Evolutionary conservation across 2,888 invertebrate species (phyloP), one percentile per base, ranked within the genome.

Genomic region (Ctenicera cuprea): DNA sequence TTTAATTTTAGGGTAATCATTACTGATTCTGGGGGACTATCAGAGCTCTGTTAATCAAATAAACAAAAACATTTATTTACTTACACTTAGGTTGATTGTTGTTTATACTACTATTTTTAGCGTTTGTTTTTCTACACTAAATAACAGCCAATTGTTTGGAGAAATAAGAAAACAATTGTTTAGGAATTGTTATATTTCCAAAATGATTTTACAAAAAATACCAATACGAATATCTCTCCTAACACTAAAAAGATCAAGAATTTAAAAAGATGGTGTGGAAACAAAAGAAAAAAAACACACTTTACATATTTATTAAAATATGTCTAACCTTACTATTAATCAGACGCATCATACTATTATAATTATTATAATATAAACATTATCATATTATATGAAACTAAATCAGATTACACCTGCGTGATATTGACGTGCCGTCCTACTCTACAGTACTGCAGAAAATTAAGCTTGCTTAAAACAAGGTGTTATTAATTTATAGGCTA

Each of bases 161-260:
- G 43, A 14, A 22, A 14, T 4, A 45, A 45, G 9, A 45, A 18
- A 14, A 45, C 45, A 45, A 8, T 1, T 38, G 38, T 20, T 59
- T 48, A 57, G 37, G 73, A 54, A 72, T 61, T 57, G n/a, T 74
- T 78, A 78, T 78, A 76, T 77, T 80, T 79, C 75, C 81, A 83
- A 83, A 59, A 84, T 83, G 84, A 84, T 84, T 81, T 84, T 85
- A 85, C 85, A 85, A 85, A 85, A 85, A 84, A 84, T 85, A 84
- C 83, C 83, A 82, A 81, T 81, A 83, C 80, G 79, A 82, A 81
- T 79, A 82, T 82, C 80, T 82, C 80, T 80, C 80, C 82, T 83
- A 82, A 76, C 74, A 71, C 80, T 80, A 82, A 80, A n/a, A 76
- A 74, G 70, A 75, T 71, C 71, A 41, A 77, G 52, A 72, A 73